Evolutionary conservation across 1,140 invertebrate species (phyloP).

Genomic region (Heliothis subflexa): DNA sequence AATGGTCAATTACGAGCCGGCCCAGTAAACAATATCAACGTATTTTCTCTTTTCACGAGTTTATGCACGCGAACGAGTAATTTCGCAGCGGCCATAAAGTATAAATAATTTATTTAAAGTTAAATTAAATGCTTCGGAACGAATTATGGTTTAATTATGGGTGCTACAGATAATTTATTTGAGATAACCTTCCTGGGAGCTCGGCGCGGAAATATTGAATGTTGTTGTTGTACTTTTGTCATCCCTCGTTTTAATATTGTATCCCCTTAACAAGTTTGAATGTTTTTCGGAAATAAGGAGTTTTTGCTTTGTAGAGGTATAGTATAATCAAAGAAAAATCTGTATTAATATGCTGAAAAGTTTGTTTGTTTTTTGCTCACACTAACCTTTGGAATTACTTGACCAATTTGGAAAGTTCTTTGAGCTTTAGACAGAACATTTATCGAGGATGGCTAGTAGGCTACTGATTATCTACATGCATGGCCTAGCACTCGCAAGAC

Average conservation of each 20-base stretch:
- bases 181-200: slow-evolving; percentile 8
- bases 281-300: no score
- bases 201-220: neutral
- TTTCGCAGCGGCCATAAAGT: slow-evolving; percentile 29
- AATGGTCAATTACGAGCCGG: slow-evolving; percentile 7
- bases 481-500: no score
- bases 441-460: no score
- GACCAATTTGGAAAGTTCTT: no score
- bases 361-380: no score
- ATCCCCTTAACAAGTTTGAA: no score
- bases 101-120: slow-evolving; percentile 30
- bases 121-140: slow-evolving; percentile 1
- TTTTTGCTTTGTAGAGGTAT: no score
- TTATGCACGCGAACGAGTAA: slow-evolving; percentile 32
- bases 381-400: no score
- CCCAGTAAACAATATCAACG: slow-evolving; percentile 1
- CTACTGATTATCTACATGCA: no score
- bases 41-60: slow-evolving; percentile 31
- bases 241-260: neutral
- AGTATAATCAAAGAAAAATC: no score
- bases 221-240: neutral
- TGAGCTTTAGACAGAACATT: no score
- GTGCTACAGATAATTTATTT: slow-evolving; percentile 4
- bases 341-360: no score
- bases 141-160: slow-evolving; percentile 17